These are phyloP conservation scores for Drosophila auraria DNA, from an alignment of 1,140 invertebrate genomes.

Conservation along the genomic window DNA sequence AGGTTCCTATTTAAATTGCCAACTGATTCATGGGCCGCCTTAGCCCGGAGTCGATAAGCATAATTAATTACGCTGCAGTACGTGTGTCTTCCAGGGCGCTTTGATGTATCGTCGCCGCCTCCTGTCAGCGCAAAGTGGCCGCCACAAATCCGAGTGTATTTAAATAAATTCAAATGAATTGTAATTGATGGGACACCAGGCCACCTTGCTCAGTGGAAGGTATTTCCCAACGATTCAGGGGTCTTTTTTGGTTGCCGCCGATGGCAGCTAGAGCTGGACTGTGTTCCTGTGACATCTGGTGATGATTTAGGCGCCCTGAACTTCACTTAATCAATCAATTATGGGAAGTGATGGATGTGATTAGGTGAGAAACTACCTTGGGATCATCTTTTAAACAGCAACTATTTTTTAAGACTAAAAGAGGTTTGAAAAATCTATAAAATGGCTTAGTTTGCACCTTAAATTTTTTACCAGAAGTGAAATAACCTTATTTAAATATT, in stretches of 20 bases:
- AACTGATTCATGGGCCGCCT: constrained; percentile 69
- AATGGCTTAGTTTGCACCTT: neutral
- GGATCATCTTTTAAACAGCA: neutral
- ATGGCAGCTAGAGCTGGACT: neutral
- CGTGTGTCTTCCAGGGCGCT: constrained; percentile 37
- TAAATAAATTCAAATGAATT: constrained; percentile 82
- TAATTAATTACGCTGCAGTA: constrained; percentile 73
- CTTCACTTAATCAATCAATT: constrained; percentile 10
- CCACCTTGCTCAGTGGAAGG: constrained; percentile 11
- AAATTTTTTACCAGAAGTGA: neutral
- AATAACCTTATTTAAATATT: neutral
- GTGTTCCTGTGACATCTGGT: constrained; percentile 13
- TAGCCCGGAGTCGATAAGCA: constrained; percentile 68
- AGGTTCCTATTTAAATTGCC: constrained; percentile 54
- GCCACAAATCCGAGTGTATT: constrained; percentile 73
- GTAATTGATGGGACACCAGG: constrained; percentile 66
- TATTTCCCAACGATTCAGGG: neutral
- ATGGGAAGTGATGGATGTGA: constrained; percentile 16
- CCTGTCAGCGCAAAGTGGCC: constrained; percentile 29
- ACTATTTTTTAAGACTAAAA: neutral
- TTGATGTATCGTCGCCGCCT: constrained; percentile 59
- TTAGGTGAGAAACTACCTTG: neutral
- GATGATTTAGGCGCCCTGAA: constrained; percentile 17
- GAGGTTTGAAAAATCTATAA: too few relatives aligned
- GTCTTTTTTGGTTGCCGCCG: constrained; percentile 23